phyloP scores from a whole-genome alignment of 2,113 vertebrate genomes.

The Hippocampus barbouri region DNA sequence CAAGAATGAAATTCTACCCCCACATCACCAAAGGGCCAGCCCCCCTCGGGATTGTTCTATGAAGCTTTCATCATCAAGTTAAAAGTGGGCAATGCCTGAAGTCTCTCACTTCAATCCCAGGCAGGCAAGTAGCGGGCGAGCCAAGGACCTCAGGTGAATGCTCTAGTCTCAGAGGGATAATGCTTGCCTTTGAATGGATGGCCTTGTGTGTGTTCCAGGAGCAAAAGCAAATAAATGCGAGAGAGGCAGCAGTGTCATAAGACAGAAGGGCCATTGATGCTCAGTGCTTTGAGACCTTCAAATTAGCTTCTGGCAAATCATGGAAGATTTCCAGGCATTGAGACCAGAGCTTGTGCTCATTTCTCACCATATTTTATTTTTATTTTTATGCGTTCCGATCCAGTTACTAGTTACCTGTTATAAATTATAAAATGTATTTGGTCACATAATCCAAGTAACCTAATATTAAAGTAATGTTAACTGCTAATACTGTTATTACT shows the following conservation, averaged over 20 bases:
- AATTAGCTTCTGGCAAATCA: slow-evolving; percentile 42
- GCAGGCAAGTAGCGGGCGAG: slow-evolving; percentile 22
- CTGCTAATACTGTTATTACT: too few species aligned
- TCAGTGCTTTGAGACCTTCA: slow-evolving; percentile 44
- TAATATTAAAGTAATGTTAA: too few species aligned
- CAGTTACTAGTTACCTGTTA: too few species aligned
- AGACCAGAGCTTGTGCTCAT: neutral
- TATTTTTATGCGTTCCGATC: too few species aligned
- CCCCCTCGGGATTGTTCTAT: neutral
- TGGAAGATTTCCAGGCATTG: slow-evolving; percentile 49
- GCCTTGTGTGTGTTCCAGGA: slow-evolving; percentile 45
- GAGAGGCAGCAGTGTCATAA: slow-evolving; percentile 28
- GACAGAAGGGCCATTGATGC: slow-evolving; percentile 59
- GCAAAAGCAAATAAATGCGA: slow-evolving; percentile 21
- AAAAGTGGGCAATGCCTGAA: slow-evolving; percentile 13
- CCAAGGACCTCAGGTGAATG: slow-evolving; percentile 31
- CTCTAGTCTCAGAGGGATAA: slow-evolving; percentile 22
- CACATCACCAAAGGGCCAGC: neutral
- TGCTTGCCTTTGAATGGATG: slow-evolving; percentile 54
- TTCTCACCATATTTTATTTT: neutral
- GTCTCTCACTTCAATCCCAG: slow-evolving; percentile 45
- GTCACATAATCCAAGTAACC: too few species aligned
- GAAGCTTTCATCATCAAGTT: slow-evolving; percentile 8
- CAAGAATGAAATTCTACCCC: neutral
- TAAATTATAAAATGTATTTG: too few species aligned